Percentiles rank a stretch among this genome's conserved stretches.
These are phyloP conservation scores for Nematostella vectensis DNA, from an alignment of 92 coral and sea anemone genomes.

Conservation along the genomic window DNA sequence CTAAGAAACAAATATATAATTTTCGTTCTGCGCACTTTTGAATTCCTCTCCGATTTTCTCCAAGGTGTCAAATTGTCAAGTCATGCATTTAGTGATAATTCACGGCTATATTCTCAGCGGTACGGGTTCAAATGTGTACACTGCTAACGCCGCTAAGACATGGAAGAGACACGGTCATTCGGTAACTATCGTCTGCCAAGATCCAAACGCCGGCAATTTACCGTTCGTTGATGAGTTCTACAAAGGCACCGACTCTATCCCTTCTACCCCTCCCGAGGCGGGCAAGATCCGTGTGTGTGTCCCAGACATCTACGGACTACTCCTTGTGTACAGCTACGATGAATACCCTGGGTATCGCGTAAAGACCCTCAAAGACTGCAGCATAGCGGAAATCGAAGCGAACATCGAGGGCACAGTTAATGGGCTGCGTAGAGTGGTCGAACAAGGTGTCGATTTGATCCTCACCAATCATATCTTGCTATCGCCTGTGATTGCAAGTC, in stretches of 20 bases:
- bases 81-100: constrained; percentile 70
- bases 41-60: too few relatives aligned
- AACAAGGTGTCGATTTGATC: constrained; percentile 77
- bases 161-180: constrained; percentile 82
- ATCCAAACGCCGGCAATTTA: constrained; percentile 60
- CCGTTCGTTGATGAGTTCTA: constrained; percentile 72
- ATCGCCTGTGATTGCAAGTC: constrained; percentile 71
- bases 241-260: constrained; percentile 52
- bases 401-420: constrained; percentile 59
- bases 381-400: constrained; percentile 80
- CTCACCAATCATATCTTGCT: constrained; percentile 76
- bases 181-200: constrained; percentile 80
- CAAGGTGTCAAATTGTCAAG: too few relatives aligned
- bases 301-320: constrained; percentile 73
- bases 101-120: constrained; percentile 83
- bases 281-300: constrained; percentile 73
- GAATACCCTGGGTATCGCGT: constrained; percentile 62
- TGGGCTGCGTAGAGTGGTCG: constrained; percentile 62
- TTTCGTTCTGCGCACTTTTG: too few relatives aligned
- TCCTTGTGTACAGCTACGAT: constrained; percentile 77
- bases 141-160: constrained; percentile 68
- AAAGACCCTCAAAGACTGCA: constrained; percentile 69
- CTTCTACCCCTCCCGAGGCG: constrained; percentile 47
- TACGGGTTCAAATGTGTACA: constrained; percentile 71
- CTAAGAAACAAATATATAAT: too few relatives aligned